Evolutionary conservation across 2,888 invertebrate genomes (phyloP).

Genomic region (Allolobophora icterica): DNA sequence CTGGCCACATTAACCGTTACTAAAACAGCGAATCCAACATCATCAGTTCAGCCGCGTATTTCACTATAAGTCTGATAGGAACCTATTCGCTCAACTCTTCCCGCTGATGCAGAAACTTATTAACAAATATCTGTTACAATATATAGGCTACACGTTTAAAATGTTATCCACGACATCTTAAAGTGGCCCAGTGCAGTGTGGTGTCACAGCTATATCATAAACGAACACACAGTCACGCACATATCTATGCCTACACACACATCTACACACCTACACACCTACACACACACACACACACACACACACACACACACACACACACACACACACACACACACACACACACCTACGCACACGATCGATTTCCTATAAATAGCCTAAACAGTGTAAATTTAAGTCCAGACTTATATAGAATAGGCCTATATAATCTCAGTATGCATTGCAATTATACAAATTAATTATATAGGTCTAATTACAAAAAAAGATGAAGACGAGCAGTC

Average conservation of each 20-base stretch:
- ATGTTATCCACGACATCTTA: background rate
- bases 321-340: background rate
- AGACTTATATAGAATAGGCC: too few relatives aligned
- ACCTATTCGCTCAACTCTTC: background rate
- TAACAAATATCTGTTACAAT: background rate
- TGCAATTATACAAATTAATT: too few relatives aligned
- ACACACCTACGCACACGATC: background rate
- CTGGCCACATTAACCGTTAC: background rate
- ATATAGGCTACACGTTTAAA: background rate
- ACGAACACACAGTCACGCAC: background rate
- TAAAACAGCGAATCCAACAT: background rate
- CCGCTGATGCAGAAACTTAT: background rate
- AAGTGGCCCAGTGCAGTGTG: too few relatives aligned
- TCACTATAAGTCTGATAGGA: background rate
- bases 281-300: constrained; percentile 17
- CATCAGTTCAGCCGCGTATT: too few relatives aligned
- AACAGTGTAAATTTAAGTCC: too few relatives aligned
- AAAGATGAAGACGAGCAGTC: too few relatives aligned
- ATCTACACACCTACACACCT: background rate
- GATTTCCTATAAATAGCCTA: too few relatives aligned
- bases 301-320: constrained; percentile 5
- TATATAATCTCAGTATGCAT: too few relatives aligned
- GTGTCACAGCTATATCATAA: too few relatives aligned
- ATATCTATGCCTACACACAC: background rate
- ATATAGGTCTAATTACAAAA: too few relatives aligned